These are phyloP conservation scores for Etheostoma spectabile DNA, from an alignment of 2,113 vertebrate genomes.

Conservation along the genomic window DNA sequence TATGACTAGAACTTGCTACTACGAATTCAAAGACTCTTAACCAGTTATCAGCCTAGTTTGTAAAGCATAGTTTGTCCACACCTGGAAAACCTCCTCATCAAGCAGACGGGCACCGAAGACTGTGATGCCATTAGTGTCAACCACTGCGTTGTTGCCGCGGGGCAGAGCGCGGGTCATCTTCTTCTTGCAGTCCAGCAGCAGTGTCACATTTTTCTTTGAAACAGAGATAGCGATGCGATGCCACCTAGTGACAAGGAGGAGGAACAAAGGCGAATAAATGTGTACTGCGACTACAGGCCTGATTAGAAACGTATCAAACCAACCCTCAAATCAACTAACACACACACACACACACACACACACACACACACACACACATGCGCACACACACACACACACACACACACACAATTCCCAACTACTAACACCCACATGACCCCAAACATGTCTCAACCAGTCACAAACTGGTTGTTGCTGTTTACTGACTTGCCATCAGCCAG, in stretches of 20 bases:
- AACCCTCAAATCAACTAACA: not conserved
- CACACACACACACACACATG: not conserved
- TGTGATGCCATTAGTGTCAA: conserved; percentile 91
- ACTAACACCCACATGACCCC: conserved; percentile 13
- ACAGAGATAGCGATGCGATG: conserved; percentile 91
- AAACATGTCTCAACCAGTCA: conserved; percentile 47
- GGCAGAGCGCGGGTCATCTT: conserved; percentile 85
- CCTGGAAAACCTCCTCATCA: conserved; percentile 93
- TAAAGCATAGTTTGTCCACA: conserved; percentile 60
- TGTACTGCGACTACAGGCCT: conserved; percentile 16
- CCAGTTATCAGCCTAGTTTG: too few relatives aligned
- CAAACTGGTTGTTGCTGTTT: conserved; percentile 72
- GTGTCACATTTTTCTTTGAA: conserved; percentile 89
- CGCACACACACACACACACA: conserved; percentile 1
- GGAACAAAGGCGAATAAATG: conserved; percentile 46
- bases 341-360: too few relatives aligned
- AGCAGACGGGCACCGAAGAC: conserved; percentile 91
- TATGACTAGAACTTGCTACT: not conserved
- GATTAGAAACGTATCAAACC: not conserved
- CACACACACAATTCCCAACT: conserved; percentile 2
- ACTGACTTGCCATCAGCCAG: conserved; percentile 96
- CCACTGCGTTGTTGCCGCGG: conserved; percentile 83
- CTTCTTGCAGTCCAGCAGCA: conserved; percentile 93
- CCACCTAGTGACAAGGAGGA: conserved; percentile 85
- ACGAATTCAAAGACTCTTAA: not conserved